Conservation (phyloP, 1,140 invertebrate species). For the Trichogramma pretiosum region DNA sequence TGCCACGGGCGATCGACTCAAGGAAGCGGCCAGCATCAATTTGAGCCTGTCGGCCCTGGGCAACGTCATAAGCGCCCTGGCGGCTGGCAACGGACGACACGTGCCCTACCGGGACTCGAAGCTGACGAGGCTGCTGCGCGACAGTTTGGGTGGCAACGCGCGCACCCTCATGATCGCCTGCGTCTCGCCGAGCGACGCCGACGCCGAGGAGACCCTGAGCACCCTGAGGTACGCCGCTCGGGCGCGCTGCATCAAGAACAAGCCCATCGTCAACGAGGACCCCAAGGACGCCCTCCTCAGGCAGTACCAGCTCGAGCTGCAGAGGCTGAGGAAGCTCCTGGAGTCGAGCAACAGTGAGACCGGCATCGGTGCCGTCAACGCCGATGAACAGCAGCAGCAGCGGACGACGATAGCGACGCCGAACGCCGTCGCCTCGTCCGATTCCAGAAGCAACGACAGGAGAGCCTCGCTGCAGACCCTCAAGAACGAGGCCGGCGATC, state of each 20-base stretch:
- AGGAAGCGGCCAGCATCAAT: slow-evolving; percentile 93
- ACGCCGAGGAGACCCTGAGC: slow-evolving; percentile 84
- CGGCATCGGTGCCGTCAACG: slow-evolving; percentile 7
- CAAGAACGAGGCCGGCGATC: too few species aligned
- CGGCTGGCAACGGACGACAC: slow-evolving; percentile 82
- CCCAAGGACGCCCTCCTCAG: slow-evolving; percentile 84
- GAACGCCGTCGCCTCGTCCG: too few species aligned
- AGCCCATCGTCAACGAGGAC: slow-evolving; percentile 86
- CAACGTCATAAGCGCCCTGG: slow-evolving; percentile 89
- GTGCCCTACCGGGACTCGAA: slow-evolving; percentile 93
- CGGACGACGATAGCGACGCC: slow-evolving; percentile 28
- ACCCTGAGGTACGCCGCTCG: slow-evolving; percentile 82
- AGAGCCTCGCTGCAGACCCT: too few species aligned
- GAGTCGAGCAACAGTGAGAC: slow-evolving; percentile 28
- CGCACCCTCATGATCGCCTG: slow-evolving; percentile 93
- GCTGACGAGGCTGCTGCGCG: slow-evolving; percentile 77
- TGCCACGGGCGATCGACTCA: slow-evolving; percentile 75
- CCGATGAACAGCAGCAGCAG: slow-evolving; percentile 15
- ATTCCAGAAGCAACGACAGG: too few species aligned
- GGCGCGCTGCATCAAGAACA: slow-evolving; percentile 90
- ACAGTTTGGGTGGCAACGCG: slow-evolving; percentile 88
- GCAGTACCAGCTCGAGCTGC: slow-evolving; percentile 81
- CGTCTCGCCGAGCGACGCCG: slow-evolving; percentile 78
- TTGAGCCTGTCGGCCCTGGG: slow-evolving; percentile 86
- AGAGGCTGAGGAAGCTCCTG: slow-evolving; percentile 63